Evolutionary conservation across 1,140 invertebrate genomes (phyloP), one percentile per base, ranked within the genome.

Genomic region (Oryctes rhinoceros): DNA sequence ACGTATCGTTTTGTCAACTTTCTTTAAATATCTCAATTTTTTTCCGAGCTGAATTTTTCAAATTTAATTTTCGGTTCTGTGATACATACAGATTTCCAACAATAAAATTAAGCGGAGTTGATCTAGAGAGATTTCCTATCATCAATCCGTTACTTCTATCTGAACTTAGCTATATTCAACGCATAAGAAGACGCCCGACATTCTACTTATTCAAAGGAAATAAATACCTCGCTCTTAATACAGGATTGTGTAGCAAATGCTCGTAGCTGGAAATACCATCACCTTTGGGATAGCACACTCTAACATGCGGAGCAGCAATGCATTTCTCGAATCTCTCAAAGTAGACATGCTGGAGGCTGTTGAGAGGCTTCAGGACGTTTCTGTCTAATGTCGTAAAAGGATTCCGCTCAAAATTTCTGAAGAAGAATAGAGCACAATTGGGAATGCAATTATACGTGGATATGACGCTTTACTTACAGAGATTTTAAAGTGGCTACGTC

Each of bases 281-380:
- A 15, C 91, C 90, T 84, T 89, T 89, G 0, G 92, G 92, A 79
- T 89, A 84, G 84, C 92, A 93, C 39, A 89, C 88, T 20, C 90
- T 83, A 7, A 92, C 91, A 82, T 90, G 89, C 6, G 88, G 85
- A 13, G 91, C 91, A 76, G 90, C 91, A 3, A 88, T 88, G 83
- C 92, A 93, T 85, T 91, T 88, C 82, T 90, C 88, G 85, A 93
- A 93, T 81, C 90, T 88, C 77, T 91, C 90, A 84, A 93, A 93
- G 84, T 92, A 92, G 49, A 90, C 89, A 80, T 90, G 87, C 79
- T 88, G 81, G 37, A 90, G 85, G 79, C 86, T 86, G 39, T 82
- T 87, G 30, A 90, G 85, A 74, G 88, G 87, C 74, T 86, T 83
- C 9, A 90, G 87, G 9, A 89, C 84, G 44, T 84, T 85, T 78